Conservation (phyloP, 2,888 invertebrate species). For the Geotrupes spiniger region DNA sequence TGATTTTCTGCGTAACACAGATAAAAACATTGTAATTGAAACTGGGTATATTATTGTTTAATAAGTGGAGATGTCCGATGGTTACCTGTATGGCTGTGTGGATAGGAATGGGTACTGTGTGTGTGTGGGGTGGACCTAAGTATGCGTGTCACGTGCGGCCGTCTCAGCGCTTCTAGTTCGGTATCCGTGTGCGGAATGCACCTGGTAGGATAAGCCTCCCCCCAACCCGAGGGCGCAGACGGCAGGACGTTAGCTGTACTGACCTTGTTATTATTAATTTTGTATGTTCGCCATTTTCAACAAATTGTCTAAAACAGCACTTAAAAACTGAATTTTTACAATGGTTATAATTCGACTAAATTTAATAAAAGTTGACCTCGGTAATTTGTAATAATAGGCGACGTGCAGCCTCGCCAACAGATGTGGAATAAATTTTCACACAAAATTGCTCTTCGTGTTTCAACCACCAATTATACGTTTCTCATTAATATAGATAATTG, state of each 20-base stretch:
- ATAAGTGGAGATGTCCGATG: slow-evolving; percentile 5
- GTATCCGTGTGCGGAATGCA: slow-evolving; percentile 41
- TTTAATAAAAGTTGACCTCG: too few relatives aligned
- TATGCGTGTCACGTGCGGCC: slow-evolving; percentile 40
- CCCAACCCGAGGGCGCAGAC: neutral
- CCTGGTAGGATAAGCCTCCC: slow-evolving; percentile 36
- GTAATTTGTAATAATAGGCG: too few relatives aligned
- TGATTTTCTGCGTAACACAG: too few relatives aligned
- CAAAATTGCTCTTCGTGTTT: too few relatives aligned
- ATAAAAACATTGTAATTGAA: too few relatives aligned
- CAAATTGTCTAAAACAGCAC: too few relatives aligned
- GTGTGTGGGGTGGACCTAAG: slow-evolving; percentile 12
- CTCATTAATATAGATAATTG: too few relatives aligned
- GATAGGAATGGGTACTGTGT: neutral
- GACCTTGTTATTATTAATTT: neutral
- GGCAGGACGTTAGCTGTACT: slow-evolving; percentile 4
- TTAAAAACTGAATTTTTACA: neutral
- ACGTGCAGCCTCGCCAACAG: too few relatives aligned
- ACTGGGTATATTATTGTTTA: slow-evolving; percentile 5
- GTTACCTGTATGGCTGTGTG: neutral
- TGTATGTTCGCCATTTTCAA: neutral
- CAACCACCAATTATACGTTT: too few relatives aligned
- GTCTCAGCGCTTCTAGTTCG: slow-evolving; percentile 40
- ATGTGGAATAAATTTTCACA: too few relatives aligned
- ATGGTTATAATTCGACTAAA: too few relatives aligned